phyloP scores from a whole-genome alignment of 1,140 invertebrate species.

The Pseudomyrmex flavicornis region DNA sequence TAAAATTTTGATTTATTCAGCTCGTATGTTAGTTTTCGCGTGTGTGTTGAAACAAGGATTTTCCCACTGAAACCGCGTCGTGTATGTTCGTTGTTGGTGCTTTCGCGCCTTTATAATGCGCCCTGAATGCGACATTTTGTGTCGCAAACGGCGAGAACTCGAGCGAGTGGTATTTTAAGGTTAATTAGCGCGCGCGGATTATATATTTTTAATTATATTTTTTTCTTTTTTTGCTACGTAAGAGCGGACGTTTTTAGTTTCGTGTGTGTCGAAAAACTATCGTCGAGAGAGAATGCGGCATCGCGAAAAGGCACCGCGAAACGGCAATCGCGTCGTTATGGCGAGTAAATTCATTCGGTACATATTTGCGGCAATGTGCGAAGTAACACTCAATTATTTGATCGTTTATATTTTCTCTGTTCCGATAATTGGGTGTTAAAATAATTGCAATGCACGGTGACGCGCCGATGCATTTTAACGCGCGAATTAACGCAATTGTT shows the following conservation, averaged over 20 bases:
- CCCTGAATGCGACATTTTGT: too few species aligned
- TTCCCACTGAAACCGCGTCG: too few species aligned
- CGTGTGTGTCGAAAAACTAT: too few species aligned
- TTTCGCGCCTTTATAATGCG: too few species aligned
- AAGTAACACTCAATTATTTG: not conserved
- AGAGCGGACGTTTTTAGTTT: too few species aligned
- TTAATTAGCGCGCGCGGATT: too few species aligned
- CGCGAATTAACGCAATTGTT: constrained; percentile 1
- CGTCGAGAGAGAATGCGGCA: not conserved
- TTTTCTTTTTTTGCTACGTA: not conserved
- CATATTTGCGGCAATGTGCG: not conserved
- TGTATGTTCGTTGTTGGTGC: too few species aligned
- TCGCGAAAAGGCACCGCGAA: not conserved
- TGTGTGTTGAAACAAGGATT: too few species aligned
- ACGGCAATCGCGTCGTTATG: not conserved
- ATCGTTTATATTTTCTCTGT: not conserved
- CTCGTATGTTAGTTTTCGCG: too few species aligned
- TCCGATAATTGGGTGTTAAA: not conserved
- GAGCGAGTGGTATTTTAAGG: too few species aligned
- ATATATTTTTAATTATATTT: not conserved
- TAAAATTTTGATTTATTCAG: too few species aligned
- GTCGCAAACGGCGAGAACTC: too few species aligned
- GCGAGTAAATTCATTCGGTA: not conserved
- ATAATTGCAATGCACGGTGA: not conserved
- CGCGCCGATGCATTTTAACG: not conserved